These are phyloP conservation scores for Capreolus pygargus DNA, from an alignment of 2,113 vertebrate species.

Conservation along the genomic window DNA sequence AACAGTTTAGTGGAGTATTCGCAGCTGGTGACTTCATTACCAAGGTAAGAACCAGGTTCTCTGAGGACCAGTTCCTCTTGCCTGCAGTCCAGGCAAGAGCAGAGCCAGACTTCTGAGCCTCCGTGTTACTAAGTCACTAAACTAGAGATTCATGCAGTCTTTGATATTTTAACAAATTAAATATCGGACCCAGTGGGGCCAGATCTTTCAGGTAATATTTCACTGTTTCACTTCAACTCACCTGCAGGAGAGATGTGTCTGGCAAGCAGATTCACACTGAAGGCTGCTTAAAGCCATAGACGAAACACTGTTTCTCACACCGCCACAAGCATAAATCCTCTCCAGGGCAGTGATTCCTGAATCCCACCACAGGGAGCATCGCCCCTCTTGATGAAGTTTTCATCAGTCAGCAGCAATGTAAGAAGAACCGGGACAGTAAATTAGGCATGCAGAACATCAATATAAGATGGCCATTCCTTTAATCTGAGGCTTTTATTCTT, in stretches of 20 bases:
- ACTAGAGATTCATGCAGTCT: not conserved
- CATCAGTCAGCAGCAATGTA: not conserved
- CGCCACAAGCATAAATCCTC: not conserved
- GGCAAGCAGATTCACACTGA: not conserved
- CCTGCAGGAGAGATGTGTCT: not conserved
- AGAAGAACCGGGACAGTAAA: not conserved
- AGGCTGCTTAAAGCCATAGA: not conserved
- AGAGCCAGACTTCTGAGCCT: not conserved
- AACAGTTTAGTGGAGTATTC: not conserved
- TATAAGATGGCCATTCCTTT: not conserved
- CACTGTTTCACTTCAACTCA: not conserved
- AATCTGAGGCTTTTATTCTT: not conserved
- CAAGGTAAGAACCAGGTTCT: not conserved
- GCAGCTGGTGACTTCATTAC: not conserved
- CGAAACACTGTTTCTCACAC: not conserved
- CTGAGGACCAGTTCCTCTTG: not conserved
- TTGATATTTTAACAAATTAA: not conserved
- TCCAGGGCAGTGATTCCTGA: not conserved
- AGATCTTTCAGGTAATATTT: not conserved
- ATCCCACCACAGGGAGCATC: not conserved
- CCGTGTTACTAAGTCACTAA: not conserved
- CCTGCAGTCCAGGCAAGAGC: not conserved
- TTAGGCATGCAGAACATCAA: not conserved
- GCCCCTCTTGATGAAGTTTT: not conserved
- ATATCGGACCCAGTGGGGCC: not conserved